phyloP scores from a whole-genome alignment of 2,113 vertebrate genomes.

The Myrmophylax atrothorax region DNA sequence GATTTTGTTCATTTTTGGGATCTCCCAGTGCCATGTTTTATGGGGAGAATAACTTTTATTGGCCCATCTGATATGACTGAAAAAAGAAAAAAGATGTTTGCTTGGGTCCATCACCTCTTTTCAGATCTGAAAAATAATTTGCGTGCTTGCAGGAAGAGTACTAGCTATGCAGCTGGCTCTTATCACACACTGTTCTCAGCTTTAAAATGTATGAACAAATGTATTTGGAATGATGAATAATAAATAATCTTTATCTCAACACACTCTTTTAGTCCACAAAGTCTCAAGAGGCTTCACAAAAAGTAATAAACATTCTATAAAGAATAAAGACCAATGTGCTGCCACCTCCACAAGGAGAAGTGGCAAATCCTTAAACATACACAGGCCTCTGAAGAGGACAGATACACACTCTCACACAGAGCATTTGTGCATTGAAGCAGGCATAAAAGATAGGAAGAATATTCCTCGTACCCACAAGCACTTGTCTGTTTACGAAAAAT shows the following conservation, averaged over 20 bases:
- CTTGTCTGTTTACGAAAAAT: neutral
- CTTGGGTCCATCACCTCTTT: neutral
- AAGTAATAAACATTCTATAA: slow-evolving; percentile 20
- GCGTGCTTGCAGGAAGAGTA: neutral
- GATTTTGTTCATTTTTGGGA: neutral
- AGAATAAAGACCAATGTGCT: neutral
- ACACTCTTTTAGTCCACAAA: neutral
- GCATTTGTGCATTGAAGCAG: neutral
- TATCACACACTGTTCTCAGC: slow-evolving; percentile 37
- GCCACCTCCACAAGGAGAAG: slow-evolving; percentile 2
- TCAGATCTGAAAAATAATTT: slow-evolving; percentile 22
- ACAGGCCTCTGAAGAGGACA: neutral
- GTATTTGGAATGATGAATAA: slow-evolving; percentile 55
- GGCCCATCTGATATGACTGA: neutral
- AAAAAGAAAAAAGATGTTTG: neutral
- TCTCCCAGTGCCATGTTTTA: neutral
- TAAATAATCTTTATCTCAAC: slow-evolving; percentile 46
- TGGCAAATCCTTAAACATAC: neutral
- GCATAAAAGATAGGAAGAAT: neutral
- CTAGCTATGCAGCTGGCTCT: slow-evolving; percentile 30
- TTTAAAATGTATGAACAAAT: slow-evolving; percentile 55
- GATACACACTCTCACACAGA: neutral
- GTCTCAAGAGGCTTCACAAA: slow-evolving; percentile 8
- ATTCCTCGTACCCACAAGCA: neutral
- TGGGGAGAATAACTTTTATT: neutral